Evolutionary conservation across 2,888 invertebrate genomes (phyloP), one percentile per base, ranked within the genome.

Genomic region (Mesorhabditis belari): DNA sequence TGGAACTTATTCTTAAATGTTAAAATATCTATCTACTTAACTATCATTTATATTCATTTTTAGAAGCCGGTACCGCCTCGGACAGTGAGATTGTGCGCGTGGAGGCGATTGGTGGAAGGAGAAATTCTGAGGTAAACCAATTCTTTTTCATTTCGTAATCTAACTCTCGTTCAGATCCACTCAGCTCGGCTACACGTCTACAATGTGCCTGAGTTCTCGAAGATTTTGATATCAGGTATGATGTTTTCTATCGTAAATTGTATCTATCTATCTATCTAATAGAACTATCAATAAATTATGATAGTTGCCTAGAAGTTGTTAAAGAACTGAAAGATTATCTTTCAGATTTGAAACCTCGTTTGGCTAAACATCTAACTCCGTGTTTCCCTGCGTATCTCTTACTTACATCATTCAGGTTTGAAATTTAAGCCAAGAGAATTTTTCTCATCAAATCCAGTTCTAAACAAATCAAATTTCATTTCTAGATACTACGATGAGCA

Each of bases 311-410:
- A n/a, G n/a, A n/a, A n/a, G n/a, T n/a, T n/a, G n/a, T 35, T 9
- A 35, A 35, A 9, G 12, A 9, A 35, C 12, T 35, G 19, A 35
- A n/a, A 44, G 5, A 27, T 27, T 49, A 53, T 3, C 3, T 51
- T 69, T 5, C 79, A 83, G 84, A 84, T 62, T 72, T 84, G 64
- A 82, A 82, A 67, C 83, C 84, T 2, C 76, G 81, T 44, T 69
- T 83, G 55, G 83, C 84, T 0, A 71, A 78, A 1, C 80, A 81
- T 9, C 72, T 83, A 58, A 82, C 69, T 0, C 94, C 95, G 0
- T 92, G 92, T 0, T 85, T 96, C 51, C 95, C 96, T 0, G 91
- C 96, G 0, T 96, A 94, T 83, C 89, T 96, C 49, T 83, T 95
- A 0, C 93, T 96, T 83, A 95, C 96, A 92, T 92, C 92, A 83